Evolutionary conservation across 2,888 invertebrate species (phyloP).

Genomic region (Danaus chrysippus): DNA sequence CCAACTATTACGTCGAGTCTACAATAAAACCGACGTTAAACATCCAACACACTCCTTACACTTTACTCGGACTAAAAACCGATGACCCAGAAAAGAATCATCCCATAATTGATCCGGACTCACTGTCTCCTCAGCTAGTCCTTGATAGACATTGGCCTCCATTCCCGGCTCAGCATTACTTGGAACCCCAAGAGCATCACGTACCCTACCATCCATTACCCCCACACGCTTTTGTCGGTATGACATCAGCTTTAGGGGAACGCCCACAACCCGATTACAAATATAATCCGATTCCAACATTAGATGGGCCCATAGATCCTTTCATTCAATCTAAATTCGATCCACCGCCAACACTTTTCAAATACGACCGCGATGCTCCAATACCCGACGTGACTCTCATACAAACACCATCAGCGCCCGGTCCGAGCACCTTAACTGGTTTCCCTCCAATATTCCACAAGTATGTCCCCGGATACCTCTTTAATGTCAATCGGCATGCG

Average conservation of each 20-base stretch:
- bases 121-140: constrained; percentile 60
- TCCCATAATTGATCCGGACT: constrained; percentile 60
- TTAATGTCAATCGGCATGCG: constrained; percentile 65
- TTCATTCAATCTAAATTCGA: constrained; percentile 55
- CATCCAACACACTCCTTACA: constrained; percentile 57
- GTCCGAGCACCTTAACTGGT: constrained; percentile 66
- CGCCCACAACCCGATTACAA: constrained; percentile 65
- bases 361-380: constrained; percentile 67
- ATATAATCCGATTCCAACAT: constrained; percentile 60
- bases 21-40: constrained; percentile 51
- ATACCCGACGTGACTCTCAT: constrained; percentile 63
- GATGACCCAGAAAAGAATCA: constrained; percentile 57
- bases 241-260: constrained; percentile 68
- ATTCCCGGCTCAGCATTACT: constrained; percentile 69
- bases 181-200: constrained; percentile 59
- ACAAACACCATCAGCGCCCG: constrained; percentile 54
- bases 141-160: constrained; percentile 70
- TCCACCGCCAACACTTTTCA: constrained; percentile 63
- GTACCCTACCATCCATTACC: constrained; percentile 61
- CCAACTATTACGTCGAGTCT: constrained; percentile 68
- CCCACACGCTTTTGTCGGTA: constrained; percentile 65
- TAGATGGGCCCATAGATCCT: constrained; percentile 66
- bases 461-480: constrained; percentile 72
- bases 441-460: constrained; percentile 72
- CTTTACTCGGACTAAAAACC: constrained; percentile 64